These are phyloP conservation scores for Gephyroberyx darwinii DNA, from an alignment of 2,797 vertebrate genomes.

Conservation along the genomic window DNA sequence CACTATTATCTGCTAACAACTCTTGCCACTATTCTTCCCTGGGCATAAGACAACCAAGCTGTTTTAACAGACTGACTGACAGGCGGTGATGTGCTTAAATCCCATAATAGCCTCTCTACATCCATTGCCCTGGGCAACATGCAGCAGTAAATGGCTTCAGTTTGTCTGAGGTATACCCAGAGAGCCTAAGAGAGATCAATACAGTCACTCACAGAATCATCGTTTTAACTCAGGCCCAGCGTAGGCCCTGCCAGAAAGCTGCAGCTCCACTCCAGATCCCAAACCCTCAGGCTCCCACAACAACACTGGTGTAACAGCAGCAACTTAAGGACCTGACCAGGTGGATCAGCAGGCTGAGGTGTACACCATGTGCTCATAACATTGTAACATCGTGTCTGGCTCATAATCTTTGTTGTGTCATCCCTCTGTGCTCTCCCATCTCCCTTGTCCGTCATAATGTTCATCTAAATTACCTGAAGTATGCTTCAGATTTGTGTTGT, in stretches of 20 bases:
- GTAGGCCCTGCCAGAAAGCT: slow-evolving; percentile 57
- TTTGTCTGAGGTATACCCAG: slow-evolving; percentile 66
- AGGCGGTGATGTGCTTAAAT: slow-evolving; percentile 67
- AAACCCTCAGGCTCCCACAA: slow-evolving; percentile 35
- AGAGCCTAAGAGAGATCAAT: slow-evolving; percentile 69
- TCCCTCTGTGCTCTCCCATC: slow-evolving; percentile 6
- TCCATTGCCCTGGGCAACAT: slow-evolving; percentile 62
- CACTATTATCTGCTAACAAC: slow-evolving; percentile 52
- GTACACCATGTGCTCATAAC: slow-evolving; percentile 3
- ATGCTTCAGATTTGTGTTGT: slow-evolving; percentile 10
- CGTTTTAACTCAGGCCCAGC: slow-evolving; percentile 55
- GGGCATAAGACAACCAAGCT: slow-evolving; percentile 35
- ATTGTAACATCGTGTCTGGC: slow-evolving; percentile 12
- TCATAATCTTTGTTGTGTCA: slow-evolving; percentile 3
- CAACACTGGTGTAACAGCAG: slow-evolving; percentile 37
- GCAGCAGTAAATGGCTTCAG: slow-evolving; percentile 65
- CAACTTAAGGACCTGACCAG: slow-evolving; percentile 31
- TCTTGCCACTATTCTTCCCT: slow-evolving; percentile 36
- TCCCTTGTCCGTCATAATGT: background rate
- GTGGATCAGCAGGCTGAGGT: slow-evolving; percentile 6
- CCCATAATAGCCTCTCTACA: slow-evolving; percentile 64
- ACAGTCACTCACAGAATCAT: slow-evolving; percentile 62
- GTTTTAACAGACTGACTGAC: slow-evolving; percentile 69
- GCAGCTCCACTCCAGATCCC: slow-evolving; percentile 24
- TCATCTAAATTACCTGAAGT: slow-evolving; percentile 17